Base-by-base conservation (phyloP, 2,888 invertebrate species). In the Venustoraphidia nigricollis region DNA sequence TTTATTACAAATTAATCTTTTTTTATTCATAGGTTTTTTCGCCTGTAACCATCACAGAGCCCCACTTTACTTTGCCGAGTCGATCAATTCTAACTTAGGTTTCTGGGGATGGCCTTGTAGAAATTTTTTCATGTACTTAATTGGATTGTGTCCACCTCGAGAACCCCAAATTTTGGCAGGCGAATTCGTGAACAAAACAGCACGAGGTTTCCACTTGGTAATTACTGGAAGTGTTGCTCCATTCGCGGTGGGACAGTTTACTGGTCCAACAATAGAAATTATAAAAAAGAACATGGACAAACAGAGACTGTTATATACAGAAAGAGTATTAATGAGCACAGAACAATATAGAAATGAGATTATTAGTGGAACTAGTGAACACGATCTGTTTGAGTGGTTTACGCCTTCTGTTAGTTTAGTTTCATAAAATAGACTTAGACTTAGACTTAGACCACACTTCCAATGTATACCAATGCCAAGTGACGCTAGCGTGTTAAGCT, bases 91-190 rank as follows among this genome's bases (percentile, higher is more conserved):
- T 1, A 55, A 63, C n/a, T 60, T 66, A 39, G 81, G 81, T 0
- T 81, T 81, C 59, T 81, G 76, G 75, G 80, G 78, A 8, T 79
- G 79, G 76, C 69, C 71, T 0, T 81, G 81, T 56, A 64, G 69
- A 8, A 72, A 73, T 1, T 77, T 76, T 53, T 61, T 75, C 3
- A 62, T 69, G 10, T 79, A 77, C 56, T 57, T 79, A 2, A 49
- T 77, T 8, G 77, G 77, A 2, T 62, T 72, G 50, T 80, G 79
- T 54, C 75, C 74, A 0, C 73, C 75, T 0, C 70, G 63, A 8
- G 70, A 72, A 51, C 61, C 63, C 0, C 65, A 66, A 54, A 60
- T 63, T 40, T 60, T 71, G 45, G 72, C 74, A 55, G 76, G 76
- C 1, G 75, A 75, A 53, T 64, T 68, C 51, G 60, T 67, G 2